phyloP scores from a whole-genome alignment of 2,797 vertebrate genomes.

The Coregonus sp. region DNA sequence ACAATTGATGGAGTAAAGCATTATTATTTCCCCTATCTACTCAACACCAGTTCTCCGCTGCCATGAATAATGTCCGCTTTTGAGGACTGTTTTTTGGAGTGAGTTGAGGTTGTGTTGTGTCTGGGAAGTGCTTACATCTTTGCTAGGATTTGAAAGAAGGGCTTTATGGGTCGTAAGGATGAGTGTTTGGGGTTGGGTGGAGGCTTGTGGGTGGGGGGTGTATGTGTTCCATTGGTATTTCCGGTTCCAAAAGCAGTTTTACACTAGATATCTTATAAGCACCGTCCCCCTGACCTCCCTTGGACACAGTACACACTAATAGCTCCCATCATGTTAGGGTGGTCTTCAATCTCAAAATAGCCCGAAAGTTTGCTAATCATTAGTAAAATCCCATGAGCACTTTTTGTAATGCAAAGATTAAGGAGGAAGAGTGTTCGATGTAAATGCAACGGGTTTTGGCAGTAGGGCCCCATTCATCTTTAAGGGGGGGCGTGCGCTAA shows the following conservation, averaged over 20 bases:
- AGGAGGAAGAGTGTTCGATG: too few relatives aligned
- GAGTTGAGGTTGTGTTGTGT: not conserved
- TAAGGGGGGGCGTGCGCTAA: too few relatives aligned
- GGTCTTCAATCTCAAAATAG: conserved; percentile 28
- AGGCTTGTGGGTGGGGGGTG: not conserved
- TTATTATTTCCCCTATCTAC: not conserved
- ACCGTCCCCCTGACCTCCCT: not conserved
- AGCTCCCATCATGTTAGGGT: conserved; percentile 8
- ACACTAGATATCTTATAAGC: not conserved
- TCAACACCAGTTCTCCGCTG: not conserved
- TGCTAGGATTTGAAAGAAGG: too few relatives aligned
- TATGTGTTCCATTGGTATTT: not conserved
- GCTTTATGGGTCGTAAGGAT: not conserved
- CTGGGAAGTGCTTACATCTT: too few relatives aligned
- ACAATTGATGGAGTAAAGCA: not conserved
- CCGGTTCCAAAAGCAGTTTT: not conserved
- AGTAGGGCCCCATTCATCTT: too few relatives aligned
- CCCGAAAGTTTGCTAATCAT: too few relatives aligned
- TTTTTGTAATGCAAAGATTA: conserved; percentile 25
- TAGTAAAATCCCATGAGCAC: conserved; percentile 43
- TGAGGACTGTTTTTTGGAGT: not conserved
- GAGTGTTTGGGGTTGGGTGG: not conserved
- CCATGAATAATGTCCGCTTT: not conserved
- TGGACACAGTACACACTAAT: conserved; percentile 8
- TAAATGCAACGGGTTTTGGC: too few relatives aligned